Evolutionary conservation across 2,888 invertebrate genomes (phyloP).

Genomic region (Apotomis capreana): DNA sequence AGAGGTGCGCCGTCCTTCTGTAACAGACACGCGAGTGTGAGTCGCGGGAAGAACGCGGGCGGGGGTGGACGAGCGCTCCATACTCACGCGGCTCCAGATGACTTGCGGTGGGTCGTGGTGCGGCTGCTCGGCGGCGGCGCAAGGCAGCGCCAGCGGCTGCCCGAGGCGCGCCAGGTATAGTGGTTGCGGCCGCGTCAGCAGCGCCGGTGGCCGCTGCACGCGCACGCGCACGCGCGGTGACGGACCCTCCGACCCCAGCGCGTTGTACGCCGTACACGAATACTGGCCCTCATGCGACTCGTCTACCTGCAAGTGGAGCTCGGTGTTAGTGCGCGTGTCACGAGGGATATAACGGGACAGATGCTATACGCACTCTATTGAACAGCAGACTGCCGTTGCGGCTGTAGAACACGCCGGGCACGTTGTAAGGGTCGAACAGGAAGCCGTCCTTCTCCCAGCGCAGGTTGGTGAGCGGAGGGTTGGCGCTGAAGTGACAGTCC

Average conservation of each 20-base stretch:
- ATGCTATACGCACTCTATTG: constrained; percentile 79
- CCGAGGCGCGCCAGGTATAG: constrained; percentile 93
- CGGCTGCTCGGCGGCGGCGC: constrained; percentile 88
- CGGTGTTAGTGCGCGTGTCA: neutral
- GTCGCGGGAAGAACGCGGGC: neutral
- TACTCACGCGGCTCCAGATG: constrained; percentile 58
- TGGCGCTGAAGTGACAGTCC: constrained; percentile 96
- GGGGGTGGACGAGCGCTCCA: neutral
- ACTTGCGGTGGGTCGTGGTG: constrained; percentile 50
- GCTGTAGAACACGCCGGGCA: constrained; percentile 92
- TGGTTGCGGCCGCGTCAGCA: constrained; percentile 90
- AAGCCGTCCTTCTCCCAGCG: constrained; percentile 97
- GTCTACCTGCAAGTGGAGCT: constrained; percentile 82
- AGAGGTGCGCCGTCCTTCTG: constrained; percentile 90
- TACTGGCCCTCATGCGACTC: constrained; percentile 94
- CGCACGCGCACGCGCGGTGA: constrained; percentile 93
- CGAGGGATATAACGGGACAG: neutral
- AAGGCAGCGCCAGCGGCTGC: constrained; percentile 91
- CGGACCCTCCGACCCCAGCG: constrained; percentile 92
- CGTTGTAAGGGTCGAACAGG: constrained; percentile 94
- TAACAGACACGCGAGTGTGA: constrained; percentile 35
- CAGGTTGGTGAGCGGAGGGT: constrained; percentile 94
- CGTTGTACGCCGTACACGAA: constrained; percentile 96
- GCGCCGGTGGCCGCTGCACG: constrained; percentile 93
- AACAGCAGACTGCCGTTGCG: constrained; percentile 93